Base-by-base conservation (phyloP, 2,797 vertebrate genomes). In the Garrulus glandarius region DNA sequence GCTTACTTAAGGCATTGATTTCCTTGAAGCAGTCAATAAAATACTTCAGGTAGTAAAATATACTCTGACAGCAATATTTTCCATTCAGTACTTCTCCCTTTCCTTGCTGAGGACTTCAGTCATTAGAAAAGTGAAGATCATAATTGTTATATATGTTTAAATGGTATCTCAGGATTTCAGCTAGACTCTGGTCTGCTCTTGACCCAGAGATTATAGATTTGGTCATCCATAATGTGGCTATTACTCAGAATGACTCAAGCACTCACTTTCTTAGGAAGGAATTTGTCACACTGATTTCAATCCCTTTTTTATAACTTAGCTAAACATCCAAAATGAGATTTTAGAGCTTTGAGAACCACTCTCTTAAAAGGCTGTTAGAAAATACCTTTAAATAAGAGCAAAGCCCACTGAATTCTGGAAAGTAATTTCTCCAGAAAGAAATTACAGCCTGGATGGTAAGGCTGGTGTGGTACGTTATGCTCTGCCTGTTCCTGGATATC, bases 1-100 rank as follows among this genome's bases (percentile, higher is more conserved):
- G 65, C 63, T 79, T 95, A 82, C 87, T 94, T 82, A 88, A 78
- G 76, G 52, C 77, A 94, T 63, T 86, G 87, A 88, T 91, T 92
- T 43, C 69, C 82, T 72, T 70, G 72, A 94, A 93, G 87, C 50
- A 84, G 63, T 72, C 92, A 91, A 65, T 84, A 87, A 81, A 88
- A 76, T 84, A 79, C n/a, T 67, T 92, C 82, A 88, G 57, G 67
- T 89, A 92, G 70, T 77, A 94, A 87, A 91, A 86, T 74, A 81
- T 2, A 68, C 34, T 16, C 67, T 67, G 74, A 84, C 63, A 87
- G 70, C 63, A 86, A 67, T 65, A 57, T 72, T 93, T 90, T 82
- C 81, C 41, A 63, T 72, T 92, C 50, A 34, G 3, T 91, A 68
- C 27, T 71, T 80, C 37, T 85, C n/a, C n/a, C 22, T 76, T 68